These are phyloP conservation scores for Cygnus buccinator DNA, from an alignment of 2,113 vertebrate genomes.

Conservation along the genomic window DNA sequence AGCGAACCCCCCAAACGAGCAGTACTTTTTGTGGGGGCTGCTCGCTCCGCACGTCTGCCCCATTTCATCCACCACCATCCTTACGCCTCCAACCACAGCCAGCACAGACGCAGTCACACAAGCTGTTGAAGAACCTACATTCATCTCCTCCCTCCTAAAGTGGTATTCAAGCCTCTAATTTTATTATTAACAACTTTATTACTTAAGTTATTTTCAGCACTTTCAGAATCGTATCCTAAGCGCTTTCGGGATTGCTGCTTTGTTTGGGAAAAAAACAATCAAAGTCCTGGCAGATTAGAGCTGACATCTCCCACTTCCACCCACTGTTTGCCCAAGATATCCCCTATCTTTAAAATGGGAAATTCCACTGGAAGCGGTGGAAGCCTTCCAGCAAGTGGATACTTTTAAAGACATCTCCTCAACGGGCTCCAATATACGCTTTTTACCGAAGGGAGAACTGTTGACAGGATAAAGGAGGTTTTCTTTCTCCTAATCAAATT, in stretches of 20 bases:
- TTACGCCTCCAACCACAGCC: not conserved
- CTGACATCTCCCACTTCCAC: not conserved
- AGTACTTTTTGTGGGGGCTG: fast-evolving
- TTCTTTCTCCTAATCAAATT: not conserved
- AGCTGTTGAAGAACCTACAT: not conserved
- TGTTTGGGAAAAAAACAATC: not conserved
- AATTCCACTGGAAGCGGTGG: not conserved
- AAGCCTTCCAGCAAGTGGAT: not conserved
- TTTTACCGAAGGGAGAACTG: not conserved
- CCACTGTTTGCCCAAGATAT: not conserved
- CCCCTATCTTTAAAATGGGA: not conserved
- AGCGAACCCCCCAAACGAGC: not conserved
- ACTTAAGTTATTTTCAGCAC: not conserved
- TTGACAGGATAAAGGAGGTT: not conserved
- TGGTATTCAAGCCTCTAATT: not conserved
- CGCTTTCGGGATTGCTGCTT: not conserved
- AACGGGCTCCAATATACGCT: fast-evolving
- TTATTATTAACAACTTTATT: not conserved
- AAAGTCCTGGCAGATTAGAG: not conserved
- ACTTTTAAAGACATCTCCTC: not conserved
- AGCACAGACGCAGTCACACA: fast-evolving
- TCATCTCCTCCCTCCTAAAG: not conserved
- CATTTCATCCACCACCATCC: not conserved
- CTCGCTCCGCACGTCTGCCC: fast-evolving
- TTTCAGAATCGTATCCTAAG: not conserved